These are phyloP conservation scores for Serinus canaria DNA, from an alignment of 2,113 vertebrate species.

Conservation along the genomic window DNA sequence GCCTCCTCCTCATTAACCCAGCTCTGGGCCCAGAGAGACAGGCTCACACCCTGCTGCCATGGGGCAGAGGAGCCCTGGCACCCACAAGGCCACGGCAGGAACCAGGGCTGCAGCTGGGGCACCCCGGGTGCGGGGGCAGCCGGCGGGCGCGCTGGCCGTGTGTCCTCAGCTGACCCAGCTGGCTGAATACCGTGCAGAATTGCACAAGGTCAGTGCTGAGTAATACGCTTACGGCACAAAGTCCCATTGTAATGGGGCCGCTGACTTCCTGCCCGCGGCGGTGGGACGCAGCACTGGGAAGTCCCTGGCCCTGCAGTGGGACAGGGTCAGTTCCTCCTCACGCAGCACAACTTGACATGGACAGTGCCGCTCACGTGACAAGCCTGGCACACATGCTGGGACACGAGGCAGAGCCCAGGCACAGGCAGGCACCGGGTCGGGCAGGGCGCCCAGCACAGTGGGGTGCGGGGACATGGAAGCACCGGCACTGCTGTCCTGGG, in stretches of 20 bases:
- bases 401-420: constrained; percentile 31
- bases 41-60: accelerated
- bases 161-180: constrained; percentile 48
- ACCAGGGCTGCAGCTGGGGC: not conserved
- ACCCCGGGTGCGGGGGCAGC: not conserved
- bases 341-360: not conserved
- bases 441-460: not conserved
- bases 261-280: constrained; percentile 47
- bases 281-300: constrained; percentile 32
- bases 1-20: not conserved
- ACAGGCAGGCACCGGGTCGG: constrained; percentile 1
- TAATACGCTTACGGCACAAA: constrained; percentile 62
- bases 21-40: not conserved
- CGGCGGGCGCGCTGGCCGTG: not conserved
- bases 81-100: accelerated
- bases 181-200: constrained; percentile 56
- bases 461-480: not conserved
- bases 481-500: not conserved
- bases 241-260: constrained; percentile 62
- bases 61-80: not conserved
- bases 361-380: not conserved
- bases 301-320: not conserved
- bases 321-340: not conserved
- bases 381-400: not conserved
- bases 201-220: constrained; percentile 71